Evolutionary conservation across 2,113 vertebrate genomes (phyloP), one percentile per base, ranked within the genome.

Genomic region (Malurus alboscapulatus): DNA sequence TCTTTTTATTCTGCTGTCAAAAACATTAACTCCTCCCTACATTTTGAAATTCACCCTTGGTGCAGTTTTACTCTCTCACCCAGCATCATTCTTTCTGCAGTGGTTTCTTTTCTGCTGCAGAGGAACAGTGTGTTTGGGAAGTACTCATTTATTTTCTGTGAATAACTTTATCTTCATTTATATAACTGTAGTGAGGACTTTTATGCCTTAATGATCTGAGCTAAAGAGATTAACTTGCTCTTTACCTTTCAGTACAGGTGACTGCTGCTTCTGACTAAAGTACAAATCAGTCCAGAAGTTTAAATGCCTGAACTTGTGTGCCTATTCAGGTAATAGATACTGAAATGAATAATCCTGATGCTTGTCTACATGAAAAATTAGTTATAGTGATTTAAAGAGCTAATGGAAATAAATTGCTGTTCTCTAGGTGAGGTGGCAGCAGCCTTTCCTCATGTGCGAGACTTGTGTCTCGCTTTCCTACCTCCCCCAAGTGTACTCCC

Each of bases 111-210:
- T 10, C 42, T 53, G 40, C 40, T 81, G 47, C 40, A 44, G 76
- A 94, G 88, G 51, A 88, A 17, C 48, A 87, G 30, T 32, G 3
- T 92, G 34, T 69, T 84, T 85, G 88, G 84, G 82, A 84, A 87
- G 53, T 34, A 22, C 2, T 58, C 50, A 38, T 67, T 75, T 29
- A 20, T 69, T 78, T 71, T 44, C 40, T 59, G 9, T 40, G 25
- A 82, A 57, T 75, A 94, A 58, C 61, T 93, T 81, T 10, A 50
- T 83, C 66, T 55, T 81, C 5, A 2, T 50, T 96, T 93, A 48
- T 68, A 17, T 58, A 80, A 69, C 63, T 94, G 45, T 55, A 32
- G 36, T 61, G 55, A 66, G 38, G 45, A 84, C 20, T 67, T 82
- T 6, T 34, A 57, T 71, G 8, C 40, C 27, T 78, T 88, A 63